Base-by-base conservation (phyloP, 2,113 vertebrate genomes). In the Cervus canadensis region DNA sequence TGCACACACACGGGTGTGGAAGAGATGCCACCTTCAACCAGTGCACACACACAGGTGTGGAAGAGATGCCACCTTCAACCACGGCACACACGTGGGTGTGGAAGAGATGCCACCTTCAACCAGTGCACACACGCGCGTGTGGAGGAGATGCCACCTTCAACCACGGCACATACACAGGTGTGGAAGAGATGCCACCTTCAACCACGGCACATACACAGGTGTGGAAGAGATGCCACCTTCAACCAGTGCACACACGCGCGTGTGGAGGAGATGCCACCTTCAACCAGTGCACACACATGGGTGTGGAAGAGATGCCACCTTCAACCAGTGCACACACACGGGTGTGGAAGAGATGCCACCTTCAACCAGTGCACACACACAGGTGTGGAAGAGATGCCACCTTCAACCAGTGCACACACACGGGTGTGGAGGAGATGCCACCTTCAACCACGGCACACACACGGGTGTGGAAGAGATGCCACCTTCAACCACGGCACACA, bases 241-340 rank as follows among this genome's bases (percentile, higher is more conserved):
- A 21, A 16, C 2, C 8, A 36, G 4, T 8, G 64, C 33, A 21
- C 62, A 7, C 62, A 19, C 0, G 0, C 19, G 0, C 52, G 26
- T 2, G 28, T 6, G 25, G 45, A 57, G 33, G 60, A 59, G 45
- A 40, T 0, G 14, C 7, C 21, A 1, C 26, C 1, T 2, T 52
- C 50, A 52, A 52, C 4, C 50, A 52, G 0, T 0, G 50, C 50
- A 14, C 50, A 52, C 13, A 52, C 3, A 0, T 13, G 4, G 1
- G 50, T 52, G 50, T 50, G 50, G 13, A 15, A 1, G 50, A 52
- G 50, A 52, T 52, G 50, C 14, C 50, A 52, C 50, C 50, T 15
- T 52, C 50, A 52, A 52, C 14, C 50, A 52, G 1, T 0, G 50
- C 50, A 50, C 50, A 50, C 50, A 50, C 3, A 1, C 19, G 11